Percentiles rank a stretch among this genome's conserved stretches.
Evolutionary conservation across 2,113 vertebrate genomes (phyloP).

Genomic region (Oncorhynchus gorbuscha): DNA sequence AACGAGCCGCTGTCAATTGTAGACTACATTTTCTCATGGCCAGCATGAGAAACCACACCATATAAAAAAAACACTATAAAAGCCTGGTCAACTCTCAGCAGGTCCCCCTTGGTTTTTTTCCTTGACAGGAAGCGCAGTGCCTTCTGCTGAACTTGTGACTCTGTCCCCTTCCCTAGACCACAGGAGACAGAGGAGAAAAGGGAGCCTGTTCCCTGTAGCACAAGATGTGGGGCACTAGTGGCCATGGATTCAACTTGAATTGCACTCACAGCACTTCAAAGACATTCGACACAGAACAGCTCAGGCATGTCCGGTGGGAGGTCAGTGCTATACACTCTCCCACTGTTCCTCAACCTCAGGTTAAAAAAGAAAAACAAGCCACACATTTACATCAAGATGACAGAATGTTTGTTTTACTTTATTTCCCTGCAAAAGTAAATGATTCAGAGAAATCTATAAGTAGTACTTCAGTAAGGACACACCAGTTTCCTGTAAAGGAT

Average conservation of each 20-base stretch:
- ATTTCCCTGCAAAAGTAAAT: slow-evolving; percentile 33
- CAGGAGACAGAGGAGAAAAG: neutral
- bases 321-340: neutral
- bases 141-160: slow-evolving; percentile 6
- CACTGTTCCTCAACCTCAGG: slow-evolving; percentile 1
- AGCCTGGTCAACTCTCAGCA: neutral
- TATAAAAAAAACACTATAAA: neutral
- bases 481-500: slow-evolving; percentile 38
- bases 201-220: neutral
- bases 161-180: neutral
- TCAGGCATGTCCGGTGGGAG: neutral
- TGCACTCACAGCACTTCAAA: slow-evolving; percentile 23
- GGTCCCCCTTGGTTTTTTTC: neutral
- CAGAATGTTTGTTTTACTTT: slow-evolving; percentile 32
- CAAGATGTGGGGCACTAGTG: neutral
- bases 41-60: neutral
- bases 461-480: slow-evolving; percentile 35
- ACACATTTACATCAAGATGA: slow-evolving; percentile 40
- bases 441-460: slow-evolving; percentile 27
- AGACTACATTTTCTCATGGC: neutral
- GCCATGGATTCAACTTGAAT: slow-evolving; percentile 15
- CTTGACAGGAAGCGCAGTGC: neutral
- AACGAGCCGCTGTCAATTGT: neutral
- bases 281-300: slow-evolving; percentile 7
- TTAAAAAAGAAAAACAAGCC: slow-evolving; percentile 11